Evolutionary conservation across 2,113 vertebrate genomes (phyloP), one percentile per base, ranked within the genome.

Genomic region (Erythrocercus mccallii): DNA sequence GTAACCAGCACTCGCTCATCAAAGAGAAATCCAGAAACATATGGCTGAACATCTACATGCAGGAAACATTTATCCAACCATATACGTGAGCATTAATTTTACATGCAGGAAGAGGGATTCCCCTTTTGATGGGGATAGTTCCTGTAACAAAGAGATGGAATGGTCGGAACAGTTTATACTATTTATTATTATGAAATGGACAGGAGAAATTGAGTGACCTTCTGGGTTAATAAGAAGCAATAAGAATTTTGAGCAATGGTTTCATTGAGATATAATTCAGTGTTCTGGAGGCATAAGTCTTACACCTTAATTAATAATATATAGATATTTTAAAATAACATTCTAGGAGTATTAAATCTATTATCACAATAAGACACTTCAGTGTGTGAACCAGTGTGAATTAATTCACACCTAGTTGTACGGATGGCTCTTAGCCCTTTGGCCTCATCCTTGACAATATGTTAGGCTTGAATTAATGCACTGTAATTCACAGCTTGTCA

Each of bases 191-290:
- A 91, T 31, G 27, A 95, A 97, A 91, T 74, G 61, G 93, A 76
- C 93, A 97, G 93, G 54, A 97, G 81, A 81, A 97, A 97, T 98
- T 94, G 92, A 96, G 95, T 96, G 95, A 96, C 96, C 96, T 94
- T 84, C 89, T 92, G 88, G 97, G 93, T 97, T 97, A 96, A 97
- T 98, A 97, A 95, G 96, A 97, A 98, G 97, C 97, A 96, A 97
- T 98, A 97, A 95, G 96, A 97, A 98, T 97, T 97, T 86, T 94
- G 93, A 96, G 94, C 95, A 96, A 96, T 95, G 91, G 54, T 70
- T 97, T 97, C 91, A 97, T 96, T 96, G 95, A 94, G 86, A 93
- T 94, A 97, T 96, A 97, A 97, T 96, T 97, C 95, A 96, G 76
- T 93, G 82, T 79, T 89, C 50, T 87, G 94, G 79, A 96, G 95